Evolutionary conservation across 2,888 invertebrate genomes (phyloP), one percentile per base, ranked within the genome.

Genomic region (Cosmia pyralina): DNA sequence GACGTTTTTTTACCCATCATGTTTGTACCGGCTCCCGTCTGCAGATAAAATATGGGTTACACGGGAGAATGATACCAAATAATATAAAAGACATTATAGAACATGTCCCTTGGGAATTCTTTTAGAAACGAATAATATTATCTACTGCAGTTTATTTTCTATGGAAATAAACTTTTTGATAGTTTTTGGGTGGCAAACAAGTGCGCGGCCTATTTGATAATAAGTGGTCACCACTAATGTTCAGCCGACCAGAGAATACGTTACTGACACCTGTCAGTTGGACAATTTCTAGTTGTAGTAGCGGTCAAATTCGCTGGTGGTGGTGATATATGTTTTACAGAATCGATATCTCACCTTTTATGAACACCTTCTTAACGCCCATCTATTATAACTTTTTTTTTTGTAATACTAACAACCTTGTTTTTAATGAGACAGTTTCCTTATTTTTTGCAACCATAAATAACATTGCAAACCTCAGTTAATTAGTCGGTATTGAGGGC

Each of bases 401-500:
- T 70, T 72, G 17, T 15, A 13, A 28, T 2, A 41, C 38, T 48
- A 10, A 4, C 6, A 63, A 52, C 10, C n/a, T 17, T 55, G n/a
- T n/a, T 4, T 10, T 57, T 52, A 66, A 28, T 17, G 10, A 55
- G 52, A 48, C 41, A 52, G 38, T 63, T 72, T 66, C 63, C 58
- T 64, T 55, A 60, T 68, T 73, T 60, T 66, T 79, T 22, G 38
- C 46, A 5, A 15, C 19, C 11, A 48, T 70, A 67, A 77, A 77
- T 72, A 72, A 74, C 57, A 77, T 66, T 72, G 66, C 46, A 70
- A 81, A 63, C 53, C 62, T 57, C 50, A 72, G 73, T 79, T 84
- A 86, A 82, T 84, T 85, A 81, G 84, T 34, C 64, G 83, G 84
- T 85, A 88, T 87, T 78, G 66, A 77, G 78, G 77, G 65, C 82